Evolutionary conservation across 2,888 invertebrate genomes (phyloP), one percentile per base, ranked within the genome.

Genomic region (Drosophila atripex): DNA sequence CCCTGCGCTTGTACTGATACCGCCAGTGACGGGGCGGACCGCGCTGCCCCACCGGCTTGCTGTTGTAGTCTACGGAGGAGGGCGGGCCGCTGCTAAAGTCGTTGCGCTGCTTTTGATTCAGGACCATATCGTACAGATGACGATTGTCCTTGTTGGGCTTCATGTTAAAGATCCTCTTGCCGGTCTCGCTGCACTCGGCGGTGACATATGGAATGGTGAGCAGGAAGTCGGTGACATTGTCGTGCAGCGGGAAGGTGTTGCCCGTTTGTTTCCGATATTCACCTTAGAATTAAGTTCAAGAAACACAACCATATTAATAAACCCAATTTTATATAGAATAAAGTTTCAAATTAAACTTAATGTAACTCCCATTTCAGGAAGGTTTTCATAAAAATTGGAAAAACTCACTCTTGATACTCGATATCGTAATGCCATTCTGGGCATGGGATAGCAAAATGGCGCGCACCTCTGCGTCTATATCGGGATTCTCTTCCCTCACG

Each of bases 341-440:
- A 5, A 4, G 21, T 4, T 4, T 23, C 8, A 2, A 28, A 28
- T 28, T 9, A 9, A 9, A 28, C 3, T 35, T 4, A 4, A n/a
- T n/a, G 5, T n/a, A 4, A 23, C n/a, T 5, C n/a, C 5, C 12
- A 18, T 18, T 9, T n/a, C n/a, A n/a, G n/a, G n/a, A n/a, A n/a
- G n/a, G n/a, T n/a, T n/a, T n/a, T n/a, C n/a, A n/a, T n/a, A 32
- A 4, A 12, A 32, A 1, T 28, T 21, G 1, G 1, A n/a, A 35
- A 35, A 35, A 69, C 80, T 83, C 85, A 91, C 91, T 84, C 65
- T 87, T 87, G 54, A 91, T 90, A 55, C 88, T 84, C 59, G 89
- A 75, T 76, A 91, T 91, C 63, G 91, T 91, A 53, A 90, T 86
- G 16, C 91, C 91, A 60, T 89, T 83, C 71, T 90, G 89, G 68